A percentile compares a stretch with the other conserved stretches of the same genome.
Conservation (phyloP, 2,888 invertebrate species). For the Macaria liturata region DNA sequence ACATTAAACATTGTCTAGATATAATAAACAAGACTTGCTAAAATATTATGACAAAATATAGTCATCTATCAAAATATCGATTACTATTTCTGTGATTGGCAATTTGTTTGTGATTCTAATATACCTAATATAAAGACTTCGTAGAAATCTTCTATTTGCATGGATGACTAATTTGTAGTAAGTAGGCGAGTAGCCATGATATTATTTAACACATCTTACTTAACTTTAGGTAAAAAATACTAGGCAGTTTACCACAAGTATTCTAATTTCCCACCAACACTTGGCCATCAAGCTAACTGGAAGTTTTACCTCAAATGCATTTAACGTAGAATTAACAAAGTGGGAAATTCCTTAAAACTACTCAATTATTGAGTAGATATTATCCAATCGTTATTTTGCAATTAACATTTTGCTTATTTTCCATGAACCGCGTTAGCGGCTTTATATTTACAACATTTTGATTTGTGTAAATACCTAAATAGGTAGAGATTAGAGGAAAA, state of each 20-base stretch:
- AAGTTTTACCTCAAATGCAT: constrained; percentile 32
- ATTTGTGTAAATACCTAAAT: constrained; percentile 1
- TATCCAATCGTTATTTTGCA: constrained; percentile 43
- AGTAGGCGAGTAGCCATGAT: no score
- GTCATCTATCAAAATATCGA: no score
- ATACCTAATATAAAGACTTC: no score
- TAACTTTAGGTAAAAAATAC: no score
- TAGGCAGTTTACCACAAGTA: constrained; percentile 1
- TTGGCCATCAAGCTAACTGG: constrained; percentile 13
- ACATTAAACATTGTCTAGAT: no score
- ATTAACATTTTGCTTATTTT: constrained; percentile 43
- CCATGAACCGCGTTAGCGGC: constrained; percentile 20
- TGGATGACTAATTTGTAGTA: background rate
- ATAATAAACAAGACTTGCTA: no score
- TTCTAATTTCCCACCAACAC: constrained; percentile 3
- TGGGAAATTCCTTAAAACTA: constrained; percentile 37
- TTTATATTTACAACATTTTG: constrained; percentile 11
- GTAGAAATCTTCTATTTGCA: background rate
- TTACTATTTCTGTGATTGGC: no score
- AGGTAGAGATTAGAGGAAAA: constrained; percentile 6
- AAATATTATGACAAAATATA: no score
- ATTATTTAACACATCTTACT: no score
- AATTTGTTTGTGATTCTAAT: no score
- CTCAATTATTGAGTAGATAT: constrained; percentile 22
- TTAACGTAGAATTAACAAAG: constrained; percentile 33